phyloP scores from a whole-genome alignment of 2,888 invertebrate genomes.

The Adelognathus sp. region DNA sequence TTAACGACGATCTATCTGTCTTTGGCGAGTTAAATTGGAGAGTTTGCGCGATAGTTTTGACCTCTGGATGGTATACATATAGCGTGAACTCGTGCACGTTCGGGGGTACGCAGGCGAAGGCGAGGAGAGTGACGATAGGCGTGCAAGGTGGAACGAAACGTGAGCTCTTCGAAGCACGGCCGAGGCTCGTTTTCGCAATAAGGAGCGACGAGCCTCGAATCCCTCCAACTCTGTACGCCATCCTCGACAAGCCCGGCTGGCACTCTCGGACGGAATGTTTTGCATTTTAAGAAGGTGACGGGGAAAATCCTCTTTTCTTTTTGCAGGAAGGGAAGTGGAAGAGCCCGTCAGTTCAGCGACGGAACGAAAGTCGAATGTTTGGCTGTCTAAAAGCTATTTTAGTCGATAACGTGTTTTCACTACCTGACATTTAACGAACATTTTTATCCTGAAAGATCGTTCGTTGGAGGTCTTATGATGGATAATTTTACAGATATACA shows the following conservation, averaged over 20 bases:
- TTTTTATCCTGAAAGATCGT: neutral
- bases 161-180: conserved; percentile 36
- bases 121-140: conserved; percentile 15
- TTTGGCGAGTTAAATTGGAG: conserved; percentile 26
- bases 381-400: neutral
- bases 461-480: neutral
- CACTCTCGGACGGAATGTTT: conserved; percentile 75
- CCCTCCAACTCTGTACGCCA: conserved; percentile 40
- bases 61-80: neutral
- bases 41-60: conserved; percentile 38
- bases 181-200: conserved; percentile 66
- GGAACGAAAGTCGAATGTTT: neutral
- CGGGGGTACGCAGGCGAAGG: conserved; percentile 9
- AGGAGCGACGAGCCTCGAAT: conserved; percentile 55
- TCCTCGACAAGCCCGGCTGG: conserved; percentile 56
- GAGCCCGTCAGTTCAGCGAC: conserved; percentile 26
- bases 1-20: conserved; percentile 46
- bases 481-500: too few species aligned
- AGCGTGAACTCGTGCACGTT: conserved; percentile 12
- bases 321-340: conserved; percentile 71
- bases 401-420: neutral
- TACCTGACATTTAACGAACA: neutral
- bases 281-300: conserved; percentile 80
- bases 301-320: conserved; percentile 66
- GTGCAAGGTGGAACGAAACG: conserved; percentile 47